A percentile compares a stretch with the other conserved stretches of the same genome.
phyloP scores from a whole-genome alignment of 2,113 vertebrate species.

The Dipodomys spectabilis region DNA sequence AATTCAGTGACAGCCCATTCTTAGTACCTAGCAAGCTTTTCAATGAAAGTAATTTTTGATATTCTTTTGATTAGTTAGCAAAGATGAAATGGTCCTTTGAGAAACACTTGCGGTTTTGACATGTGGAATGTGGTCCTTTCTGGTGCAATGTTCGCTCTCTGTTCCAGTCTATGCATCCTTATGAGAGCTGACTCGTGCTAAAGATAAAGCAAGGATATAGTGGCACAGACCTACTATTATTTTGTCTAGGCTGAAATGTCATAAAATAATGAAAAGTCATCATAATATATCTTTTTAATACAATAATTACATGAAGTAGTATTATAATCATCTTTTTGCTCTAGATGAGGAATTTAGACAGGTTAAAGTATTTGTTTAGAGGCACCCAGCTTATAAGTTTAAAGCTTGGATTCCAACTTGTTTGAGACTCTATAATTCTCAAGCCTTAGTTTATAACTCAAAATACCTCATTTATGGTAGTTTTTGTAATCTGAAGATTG shows the following conservation, averaged over 20 bases:
- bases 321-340: slow-evolving; percentile 11
- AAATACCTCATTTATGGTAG: not conserved
- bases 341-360: slow-evolving; percentile 3
- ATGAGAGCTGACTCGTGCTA: slow-evolving; percentile 22
- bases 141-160: not conserved
- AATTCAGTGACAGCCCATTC: not conserved
- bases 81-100: slow-evolving; percentile 10
- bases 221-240: not conserved
- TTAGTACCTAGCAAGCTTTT: not conserved
- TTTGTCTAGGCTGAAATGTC: slow-evolving; percentile 8
- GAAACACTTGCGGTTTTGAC: slow-evolving; percentile 14
- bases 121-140: slow-evolving; percentile 27
- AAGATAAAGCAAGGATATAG: not conserved
- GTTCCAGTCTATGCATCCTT: not conserved
- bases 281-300: not conserved
- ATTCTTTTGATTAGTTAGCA: slow-evolving; percentile 17
- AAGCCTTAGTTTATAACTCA: slow-evolving; percentile 13
- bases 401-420: not conserved
- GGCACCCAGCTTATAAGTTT: not conserved
- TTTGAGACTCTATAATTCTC: not conserved
- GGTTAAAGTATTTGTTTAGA: slow-evolving; percentile 12
- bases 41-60: slow-evolving; percentile 38
- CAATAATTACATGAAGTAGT: not conserved
- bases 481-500: not conserved
- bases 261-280: not conserved